Conservation (phyloP, 2,888 invertebrate genomes). For the Bedellia somnulentella region DNA sequence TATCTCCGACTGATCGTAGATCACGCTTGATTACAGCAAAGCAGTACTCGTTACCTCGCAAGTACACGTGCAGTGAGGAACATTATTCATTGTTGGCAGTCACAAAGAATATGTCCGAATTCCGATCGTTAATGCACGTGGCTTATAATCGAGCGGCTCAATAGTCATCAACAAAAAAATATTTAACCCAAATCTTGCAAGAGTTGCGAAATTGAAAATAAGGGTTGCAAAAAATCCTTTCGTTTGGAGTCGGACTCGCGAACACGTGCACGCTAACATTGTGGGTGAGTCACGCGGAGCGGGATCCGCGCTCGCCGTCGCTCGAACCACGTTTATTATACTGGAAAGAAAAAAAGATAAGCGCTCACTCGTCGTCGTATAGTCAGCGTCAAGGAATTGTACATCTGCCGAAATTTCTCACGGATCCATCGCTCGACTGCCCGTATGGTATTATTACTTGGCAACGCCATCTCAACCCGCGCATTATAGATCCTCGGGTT, state of each 20-base stretch:
- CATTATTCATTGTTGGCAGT: too few relatives aligned
- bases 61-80: too few relatives aligned
- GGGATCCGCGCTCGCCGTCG: slow-evolving; percentile 24
- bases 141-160: too few relatives aligned
- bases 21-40: slow-evolving; percentile 19
- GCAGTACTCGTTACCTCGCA: too few relatives aligned
- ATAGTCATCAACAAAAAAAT: too few relatives aligned
- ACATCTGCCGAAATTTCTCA: slow-evolving; percentile 63
- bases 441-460: slow-evolving; percentile 40
- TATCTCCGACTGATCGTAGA: slow-evolving; percentile 28
- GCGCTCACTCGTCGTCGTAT: slow-evolving; percentile 50
- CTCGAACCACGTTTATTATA: slow-evolving; percentile 44
- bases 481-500: slow-evolving; percentile 33
- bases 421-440: slow-evolving; percentile 36
- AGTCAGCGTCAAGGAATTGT: slow-evolving; percentile 55
- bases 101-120: too few relatives aligned
- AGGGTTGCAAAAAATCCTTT: slow-evolving; percentile 59
- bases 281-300: slow-evolving; percentile 43
- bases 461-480: slow-evolving; percentile 34
- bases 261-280: slow-evolving; percentile 54
- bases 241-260: slow-evolving; percentile 35
- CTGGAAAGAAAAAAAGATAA: slow-evolving; percentile 40
- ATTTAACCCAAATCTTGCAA: slow-evolving; percentile 54
- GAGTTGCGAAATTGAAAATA: slow-evolving; percentile 57
- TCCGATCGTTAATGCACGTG: too few relatives aligned